Evolutionary conservation across 2,888 invertebrate genomes (phyloP).

Genomic region (Malthinus flaveolus): DNA sequence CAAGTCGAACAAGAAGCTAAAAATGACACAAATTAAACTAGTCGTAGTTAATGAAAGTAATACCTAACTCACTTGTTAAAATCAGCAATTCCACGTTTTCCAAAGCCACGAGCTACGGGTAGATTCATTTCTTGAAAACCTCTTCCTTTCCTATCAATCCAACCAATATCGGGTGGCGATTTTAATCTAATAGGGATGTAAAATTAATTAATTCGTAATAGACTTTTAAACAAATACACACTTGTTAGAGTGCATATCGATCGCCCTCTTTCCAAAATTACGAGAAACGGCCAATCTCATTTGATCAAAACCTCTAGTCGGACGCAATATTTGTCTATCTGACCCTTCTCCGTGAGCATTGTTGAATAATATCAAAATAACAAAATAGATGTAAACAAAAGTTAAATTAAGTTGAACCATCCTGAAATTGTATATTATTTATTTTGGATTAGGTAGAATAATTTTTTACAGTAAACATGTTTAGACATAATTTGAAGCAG

Average conservation of each 20-base stretch:
- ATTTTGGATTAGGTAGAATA: too few relatives aligned
- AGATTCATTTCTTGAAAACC: constrained; percentile 66
- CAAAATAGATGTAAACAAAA: constrained; percentile 39
- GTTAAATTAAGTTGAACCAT: constrained; percentile 35
- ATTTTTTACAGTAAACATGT: too few relatives aligned
- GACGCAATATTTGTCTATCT: constrained; percentile 59
- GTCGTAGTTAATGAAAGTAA: background rate
- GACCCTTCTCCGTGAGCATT: constrained; percentile 46
- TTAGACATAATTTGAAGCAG: too few relatives aligned
- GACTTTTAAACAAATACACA: constrained; percentile 15
- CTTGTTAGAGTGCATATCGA: constrained; percentile 47
- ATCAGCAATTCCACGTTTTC: constrained; percentile 57
- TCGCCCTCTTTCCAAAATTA: constrained; percentile 67
- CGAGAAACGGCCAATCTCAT: constrained; percentile 65
- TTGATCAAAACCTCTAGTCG: constrained; percentile 67
- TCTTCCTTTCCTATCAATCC: constrained; percentile 37
- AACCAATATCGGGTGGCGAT: constrained; percentile 19
- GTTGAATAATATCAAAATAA: constrained; percentile 40
- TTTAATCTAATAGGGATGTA: constrained; percentile 4
- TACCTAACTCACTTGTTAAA: constrained; percentile 34
- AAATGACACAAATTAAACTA: constrained; percentile 22
- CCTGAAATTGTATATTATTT: constrained; percentile 26
- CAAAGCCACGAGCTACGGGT: constrained; percentile 68
- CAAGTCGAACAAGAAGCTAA: constrained; percentile 41
- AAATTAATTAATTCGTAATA: too few relatives aligned